phyloP scores from a whole-genome alignment of 1,140 invertebrate species.

The Formica exsecta region DNA sequence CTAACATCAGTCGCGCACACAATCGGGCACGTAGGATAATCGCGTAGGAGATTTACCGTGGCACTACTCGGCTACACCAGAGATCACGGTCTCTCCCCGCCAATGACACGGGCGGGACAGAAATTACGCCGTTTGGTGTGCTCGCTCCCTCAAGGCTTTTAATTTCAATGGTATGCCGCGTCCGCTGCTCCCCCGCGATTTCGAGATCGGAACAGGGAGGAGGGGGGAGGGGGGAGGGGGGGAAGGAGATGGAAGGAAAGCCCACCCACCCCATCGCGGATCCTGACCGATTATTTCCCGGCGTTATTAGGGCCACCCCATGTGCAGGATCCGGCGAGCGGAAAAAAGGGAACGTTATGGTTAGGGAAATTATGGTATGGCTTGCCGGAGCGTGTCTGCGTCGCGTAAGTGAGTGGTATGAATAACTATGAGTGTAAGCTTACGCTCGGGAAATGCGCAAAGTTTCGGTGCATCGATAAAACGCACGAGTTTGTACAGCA shows the following conservation, averaged over 20 bases:
- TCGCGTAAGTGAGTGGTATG: conserved; percentile 9
- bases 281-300: conserved; percentile 41
- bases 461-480: background rate
- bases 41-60: conserved; percentile 79
- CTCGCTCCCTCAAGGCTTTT: conserved; percentile 79
- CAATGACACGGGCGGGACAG: conserved; percentile 70
- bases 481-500: background rate
- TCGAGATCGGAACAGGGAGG: background rate
- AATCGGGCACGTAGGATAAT: conserved; percentile 79
- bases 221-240: too few species aligned
- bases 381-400: background rate
- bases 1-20: conserved; percentile 32
- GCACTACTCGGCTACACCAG: conserved; percentile 71
- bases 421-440: conserved; percentile 24
- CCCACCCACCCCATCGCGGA: conserved; percentile 15
- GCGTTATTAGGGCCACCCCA: conserved; percentile 33
- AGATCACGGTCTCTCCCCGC: conserved; percentile 52
- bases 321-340: conserved; percentile 16
- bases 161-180: conserved; percentile 82
- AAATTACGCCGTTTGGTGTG: conserved; percentile 76
- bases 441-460: background rate
- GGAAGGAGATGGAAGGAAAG: too few species aligned
- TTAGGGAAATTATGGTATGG: conserved; percentile 57
- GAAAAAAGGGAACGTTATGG: conserved; percentile 52
- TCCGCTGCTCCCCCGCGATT: conserved; percentile 54